Evolutionary conservation across 2,888 invertebrate species (phyloP).

Genomic region (Cenopis cana): DNA sequence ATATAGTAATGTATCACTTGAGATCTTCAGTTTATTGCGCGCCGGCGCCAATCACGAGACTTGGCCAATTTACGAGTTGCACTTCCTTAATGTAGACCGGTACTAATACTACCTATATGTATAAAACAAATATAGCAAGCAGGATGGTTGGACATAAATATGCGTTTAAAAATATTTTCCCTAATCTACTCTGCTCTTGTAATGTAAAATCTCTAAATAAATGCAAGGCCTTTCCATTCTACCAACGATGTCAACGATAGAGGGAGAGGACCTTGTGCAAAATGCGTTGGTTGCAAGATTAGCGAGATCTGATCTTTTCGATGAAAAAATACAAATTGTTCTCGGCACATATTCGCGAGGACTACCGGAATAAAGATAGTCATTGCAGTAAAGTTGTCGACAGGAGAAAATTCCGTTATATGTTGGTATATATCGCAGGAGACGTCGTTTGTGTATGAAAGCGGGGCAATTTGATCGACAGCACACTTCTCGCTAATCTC

Average conservation of each 20-base stretch:
- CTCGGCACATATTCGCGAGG: no score
- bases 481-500: conserved; percentile 15
- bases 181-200: no score
- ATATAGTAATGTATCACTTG: background rate
- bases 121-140: no score
- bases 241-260: no score
- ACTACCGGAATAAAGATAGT: background rate
- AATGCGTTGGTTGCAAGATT: no score
- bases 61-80: conserved; percentile 22
- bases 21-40: conserved; percentile 5
- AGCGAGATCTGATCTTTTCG: no score
- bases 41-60: conserved; percentile 15
- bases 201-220: no score
- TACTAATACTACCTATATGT: conserved; percentile 31
- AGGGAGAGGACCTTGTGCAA: no score
- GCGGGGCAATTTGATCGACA: conserved; percentile 15
- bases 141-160: background rate
- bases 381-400: conserved; percentile 7
- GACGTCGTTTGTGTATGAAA: conserved; percentile 8
- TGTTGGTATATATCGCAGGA: conserved; percentile 2
- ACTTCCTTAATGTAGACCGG: background rate
- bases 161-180: no score
- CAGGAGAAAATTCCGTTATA: conserved; percentile 16
- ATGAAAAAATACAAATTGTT: no score
- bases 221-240: no score